A percentile compares a stretch with the other conserved stretches of the same genome.
Conservation (phyloP, 2,113 vertebrate genomes). For the Cairina moschata region DNA sequence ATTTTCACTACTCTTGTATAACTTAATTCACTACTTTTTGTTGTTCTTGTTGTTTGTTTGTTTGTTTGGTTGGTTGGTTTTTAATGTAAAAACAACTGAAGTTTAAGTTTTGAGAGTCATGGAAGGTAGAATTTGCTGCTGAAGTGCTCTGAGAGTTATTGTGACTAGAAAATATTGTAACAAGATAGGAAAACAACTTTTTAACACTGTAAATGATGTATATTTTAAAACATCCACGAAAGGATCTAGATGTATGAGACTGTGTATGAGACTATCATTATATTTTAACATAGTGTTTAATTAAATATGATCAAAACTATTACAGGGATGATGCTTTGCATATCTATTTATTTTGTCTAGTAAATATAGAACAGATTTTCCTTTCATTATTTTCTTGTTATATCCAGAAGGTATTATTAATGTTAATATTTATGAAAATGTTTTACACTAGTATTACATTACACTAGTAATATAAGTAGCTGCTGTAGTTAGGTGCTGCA, state of each 20-base stretch:
- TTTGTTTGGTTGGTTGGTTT: neutral
- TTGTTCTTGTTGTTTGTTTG: neutral
- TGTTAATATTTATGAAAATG: neutral
- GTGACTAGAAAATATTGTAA: neutral
- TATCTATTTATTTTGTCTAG: neutral
- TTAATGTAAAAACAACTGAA: neutral
- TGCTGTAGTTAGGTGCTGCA: neutral
- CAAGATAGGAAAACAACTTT: neutral
- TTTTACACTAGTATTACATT: neutral
- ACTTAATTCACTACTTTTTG: neutral
- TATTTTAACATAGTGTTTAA: neutral
- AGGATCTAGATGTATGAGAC: neutral
- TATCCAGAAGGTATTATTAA: neutral
- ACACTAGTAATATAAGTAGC: neutral
- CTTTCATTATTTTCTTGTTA: neutral
- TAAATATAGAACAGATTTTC: neutral
- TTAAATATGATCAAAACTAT: neutral
- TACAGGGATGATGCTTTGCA: neutral
- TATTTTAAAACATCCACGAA: too few species aligned
- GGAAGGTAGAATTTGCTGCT: neutral
- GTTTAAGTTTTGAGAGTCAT: neutral
- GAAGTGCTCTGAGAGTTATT: neutral
- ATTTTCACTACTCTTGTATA: neutral
- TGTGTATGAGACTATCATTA: neutral
- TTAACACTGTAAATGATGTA: neutral